Evolutionary conservation across 2,888 invertebrate species (phyloP), one percentile per base, ranked within the genome.

Genomic region (Monochamus alternatus): DNA sequence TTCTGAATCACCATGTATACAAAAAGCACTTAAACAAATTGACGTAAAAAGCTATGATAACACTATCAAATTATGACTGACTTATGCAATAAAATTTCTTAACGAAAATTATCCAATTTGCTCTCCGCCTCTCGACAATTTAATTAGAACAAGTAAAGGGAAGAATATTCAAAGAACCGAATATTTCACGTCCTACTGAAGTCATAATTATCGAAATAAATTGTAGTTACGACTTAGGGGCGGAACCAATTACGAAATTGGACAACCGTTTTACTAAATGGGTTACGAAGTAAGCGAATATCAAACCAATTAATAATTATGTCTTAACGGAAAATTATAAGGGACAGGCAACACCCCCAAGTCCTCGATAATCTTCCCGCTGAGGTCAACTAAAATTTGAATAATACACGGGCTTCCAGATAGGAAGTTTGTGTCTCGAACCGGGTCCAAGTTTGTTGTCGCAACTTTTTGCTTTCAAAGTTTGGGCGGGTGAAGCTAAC

Each of bases 281-380:
- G 55, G 55, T 55, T 55, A 55, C 14, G 55, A 55, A 7, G 55
- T 55, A 55, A 55, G 14, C 55, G n/a, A 55, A 55, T 55, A n/a
- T 55, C 14, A 22, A 2, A 14, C 55, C n/a, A 14, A 55, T 55
- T 55, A 55, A 55, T 55, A 55, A 55, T 55, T 22, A 55, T n/a
- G 12, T n/a, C 51, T 51, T n/a, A n/a, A 51, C 5, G 51, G 51
- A 51, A 51, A 10, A 51, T 10, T 3, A 10, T 1, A 14, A 55
- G n/a, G 55, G 14, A 7, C 55, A 5, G 14, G 22, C 22, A 55
- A 55, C 55, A 8, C 22, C 55, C 55, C n/a, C 55, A 55, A 55
- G 55, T 55, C 3, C 55, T 22, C 3, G 55, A 55, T n/a, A 55
- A 55, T 55, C 5, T 55, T 14, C 55, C 55, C 7, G 55, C 14